Conservation (phyloP, 2,113 vertebrate species). For the Pteronura brasiliensis region DNA sequence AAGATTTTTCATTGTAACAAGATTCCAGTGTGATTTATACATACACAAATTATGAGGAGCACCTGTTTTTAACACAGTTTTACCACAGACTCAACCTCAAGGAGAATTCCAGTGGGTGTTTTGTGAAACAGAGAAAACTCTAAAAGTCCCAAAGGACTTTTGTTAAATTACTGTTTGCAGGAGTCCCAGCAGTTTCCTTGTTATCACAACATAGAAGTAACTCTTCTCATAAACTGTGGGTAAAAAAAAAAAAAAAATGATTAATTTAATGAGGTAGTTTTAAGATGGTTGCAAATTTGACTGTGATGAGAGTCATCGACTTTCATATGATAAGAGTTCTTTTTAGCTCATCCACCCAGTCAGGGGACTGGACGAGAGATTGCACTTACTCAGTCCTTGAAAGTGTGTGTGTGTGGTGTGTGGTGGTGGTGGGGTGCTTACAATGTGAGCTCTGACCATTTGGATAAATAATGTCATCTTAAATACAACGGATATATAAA, state of each 20-base stretch:
- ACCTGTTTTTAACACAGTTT: neutral
- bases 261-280: conserved; percentile 19
- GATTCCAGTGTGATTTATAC: neutral
- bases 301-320: neutral
- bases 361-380: neutral
- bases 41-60: neutral
- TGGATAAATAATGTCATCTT: neutral
- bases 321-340: neutral
- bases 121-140: neutral
- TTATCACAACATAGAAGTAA: neutral
- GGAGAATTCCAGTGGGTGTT: neutral
- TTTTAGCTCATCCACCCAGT: neutral
- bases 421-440: neutral
- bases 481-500: neutral
- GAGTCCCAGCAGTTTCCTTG: neutral
- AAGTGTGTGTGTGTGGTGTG: neutral
- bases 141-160: neutral
- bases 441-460: neutral
- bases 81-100: neutral
- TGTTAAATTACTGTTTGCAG: neutral
- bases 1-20: neutral
- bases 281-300: neutral
- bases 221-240: neutral
- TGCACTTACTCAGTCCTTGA: neutral
- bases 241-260: neutral